A percentile compares a stretch with the other conserved stretches of the same genome.
These are phyloP conservation scores for Etia nguti DNA, from an alignment of 2,113 vertebrate genomes.

Conservation along the genomic window DNA sequence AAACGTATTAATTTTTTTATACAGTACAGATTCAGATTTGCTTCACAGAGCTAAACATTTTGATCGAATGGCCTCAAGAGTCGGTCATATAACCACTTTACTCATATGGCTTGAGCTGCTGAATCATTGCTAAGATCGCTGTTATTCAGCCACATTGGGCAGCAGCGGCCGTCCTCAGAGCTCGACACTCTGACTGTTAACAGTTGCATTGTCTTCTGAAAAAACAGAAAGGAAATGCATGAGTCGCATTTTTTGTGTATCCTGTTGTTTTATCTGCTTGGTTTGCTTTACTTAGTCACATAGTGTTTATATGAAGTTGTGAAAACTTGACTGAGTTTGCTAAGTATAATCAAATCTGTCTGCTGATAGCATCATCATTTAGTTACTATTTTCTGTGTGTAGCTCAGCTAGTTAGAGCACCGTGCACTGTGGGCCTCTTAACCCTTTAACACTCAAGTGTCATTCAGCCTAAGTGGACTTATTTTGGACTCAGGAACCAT, in stretches of 20 bases:
- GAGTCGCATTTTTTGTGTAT: not conserved
- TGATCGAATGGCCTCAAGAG: not conserved
- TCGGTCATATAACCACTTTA: not conserved
- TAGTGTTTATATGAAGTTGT: not conserved
- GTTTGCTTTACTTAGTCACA: not conserved
- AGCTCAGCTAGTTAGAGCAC: not conserved
- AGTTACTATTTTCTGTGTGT: not conserved
- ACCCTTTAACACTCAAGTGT: not conserved
- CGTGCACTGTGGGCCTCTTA: not conserved
- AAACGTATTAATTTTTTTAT: too few relatives aligned
- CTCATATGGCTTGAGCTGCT: not conserved
- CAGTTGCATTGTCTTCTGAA: slow-evolving; percentile 27
- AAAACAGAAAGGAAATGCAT: not conserved
- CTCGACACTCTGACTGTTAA: slow-evolving; percentile 13
- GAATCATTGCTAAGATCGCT: not conserved
- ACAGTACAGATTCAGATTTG: not conserved
- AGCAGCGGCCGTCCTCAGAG: not conserved
- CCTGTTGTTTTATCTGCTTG: not conserved
- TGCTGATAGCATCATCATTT: not conserved
- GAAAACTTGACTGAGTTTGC: not conserved
- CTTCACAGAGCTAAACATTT: not conserved
- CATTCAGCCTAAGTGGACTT: not conserved
- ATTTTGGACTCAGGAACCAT: not conserved
- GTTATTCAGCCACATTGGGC: not conserved
- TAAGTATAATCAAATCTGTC: not conserved